Percentiles rank a stretch among this genome's conserved stretches.
These are phyloP conservation scores for Kryptolebias marmoratus DNA, from an alignment of 2,113 vertebrate species.

Conservation along the genomic window DNA sequence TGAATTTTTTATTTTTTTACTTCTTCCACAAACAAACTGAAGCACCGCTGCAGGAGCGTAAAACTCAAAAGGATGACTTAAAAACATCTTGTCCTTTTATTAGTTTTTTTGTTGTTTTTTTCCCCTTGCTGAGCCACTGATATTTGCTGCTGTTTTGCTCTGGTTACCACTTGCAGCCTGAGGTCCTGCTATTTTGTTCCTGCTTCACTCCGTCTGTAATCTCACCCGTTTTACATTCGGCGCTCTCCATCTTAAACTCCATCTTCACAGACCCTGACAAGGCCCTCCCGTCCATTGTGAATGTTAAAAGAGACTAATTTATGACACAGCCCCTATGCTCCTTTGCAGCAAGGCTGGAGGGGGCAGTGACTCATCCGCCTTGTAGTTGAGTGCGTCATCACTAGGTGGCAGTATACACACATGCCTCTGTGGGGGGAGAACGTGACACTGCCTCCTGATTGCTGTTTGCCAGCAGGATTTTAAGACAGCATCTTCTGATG, in stretches of 20 bases:
- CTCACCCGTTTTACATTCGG: constrained; percentile 16
- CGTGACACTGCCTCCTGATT: constrained; percentile 29
- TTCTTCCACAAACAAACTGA: constrained; percentile 31
- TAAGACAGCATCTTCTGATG: constrained; percentile 52
- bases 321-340: constrained; percentile 45
- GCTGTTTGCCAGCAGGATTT: constrained; percentile 40
- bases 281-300: constrained; percentile 57
- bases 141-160: constrained; percentile 15
- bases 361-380: constrained; percentile 13
- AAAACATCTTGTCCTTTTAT: not conserved
- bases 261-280: constrained; percentile 64
- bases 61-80: constrained; percentile 23
- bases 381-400: constrained; percentile 19
- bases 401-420: constrained; percentile 68
- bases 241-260: constrained; percentile 43
- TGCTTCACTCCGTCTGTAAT: constrained; percentile 29
- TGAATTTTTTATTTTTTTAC: constrained; percentile 53
- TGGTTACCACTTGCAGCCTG: constrained; percentile 25
- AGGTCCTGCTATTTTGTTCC: not conserved
- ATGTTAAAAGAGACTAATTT: constrained; percentile 76
- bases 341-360: constrained; percentile 45
- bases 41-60: constrained; percentile 21
- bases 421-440: constrained; percentile 7
- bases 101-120: too few species aligned
- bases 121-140: constrained; percentile 2